Percentiles rank a stretch among this genome's conserved stretches.
Evolutionary conservation across 2,888 invertebrate genomes (phyloP).

Genomic region (Melikaiella ostensackeni): DNA sequence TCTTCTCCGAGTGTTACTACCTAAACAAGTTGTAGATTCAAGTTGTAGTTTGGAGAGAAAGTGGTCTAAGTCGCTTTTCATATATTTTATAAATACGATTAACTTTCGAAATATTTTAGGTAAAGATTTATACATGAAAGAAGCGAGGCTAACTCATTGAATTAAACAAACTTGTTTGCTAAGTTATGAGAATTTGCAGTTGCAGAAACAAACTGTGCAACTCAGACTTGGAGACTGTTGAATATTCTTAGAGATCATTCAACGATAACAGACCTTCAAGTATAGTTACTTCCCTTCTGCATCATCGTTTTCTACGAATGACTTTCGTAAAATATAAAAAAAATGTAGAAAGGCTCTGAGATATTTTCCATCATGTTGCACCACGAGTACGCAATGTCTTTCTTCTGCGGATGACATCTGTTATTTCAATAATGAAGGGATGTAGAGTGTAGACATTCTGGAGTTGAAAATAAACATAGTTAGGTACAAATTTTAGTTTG

Average conservation of each 20-base stretch:
- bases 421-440: background rate
- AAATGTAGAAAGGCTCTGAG: background rate
- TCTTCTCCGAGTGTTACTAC: background rate
- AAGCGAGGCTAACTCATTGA: too few species aligned
- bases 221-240: background rate
- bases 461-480: background rate
- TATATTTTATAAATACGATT: background rate
- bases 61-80: background rate
- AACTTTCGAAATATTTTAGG: background rate
- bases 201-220: background rate
- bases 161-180: too few species aligned
- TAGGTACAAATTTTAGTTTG: background rate
- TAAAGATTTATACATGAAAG: too few species aligned
- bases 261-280: background rate
- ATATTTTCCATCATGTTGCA: background rate
- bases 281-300: constrained; percentile 1
- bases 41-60: constrained; percentile 27
- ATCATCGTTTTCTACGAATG: constrained; percentile 1
- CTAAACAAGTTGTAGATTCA: constrained; percentile 8
- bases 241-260: background rate
- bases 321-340: background rate
- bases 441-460: background rate
- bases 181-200: background rate
- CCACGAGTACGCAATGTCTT: background rate
- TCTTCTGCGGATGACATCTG: background rate